Base-by-base conservation (phyloP, 1,140 invertebrate species). In the Coptotermes formosanus region DNA sequence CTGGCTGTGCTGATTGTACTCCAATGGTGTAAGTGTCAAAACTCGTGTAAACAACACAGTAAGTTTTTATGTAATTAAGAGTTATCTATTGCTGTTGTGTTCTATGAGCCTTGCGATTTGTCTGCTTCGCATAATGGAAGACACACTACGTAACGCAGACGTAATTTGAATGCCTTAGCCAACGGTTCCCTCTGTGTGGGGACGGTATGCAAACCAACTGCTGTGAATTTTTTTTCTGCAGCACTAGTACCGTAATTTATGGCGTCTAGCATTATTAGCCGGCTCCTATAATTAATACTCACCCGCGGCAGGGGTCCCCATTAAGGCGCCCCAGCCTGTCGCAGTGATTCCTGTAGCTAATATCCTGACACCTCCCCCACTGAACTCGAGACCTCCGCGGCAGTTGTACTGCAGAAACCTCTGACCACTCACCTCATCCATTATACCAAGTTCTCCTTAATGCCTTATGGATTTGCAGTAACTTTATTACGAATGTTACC, bases 201-300 rank as follows among this genome's bases (percentile, higher is more conserved):
- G 7, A 75, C 25, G 64, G n/a, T 75, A 30, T 75, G 64, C n/a
- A 75, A 25, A 75, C 64, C 3, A 30, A n/a, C 25, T n/a, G 25
- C 64, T 14, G 9, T 11, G n/a, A 75, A 12, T 75, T 64, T 23
- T 23, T 69, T 75, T 75, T 12, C n/a, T 30, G 1, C 64, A n/a
- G 1, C 14, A 19, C 52, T 16, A 55, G 52, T 55, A 21, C 25
- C n/a, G 83, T 84, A 84, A 84, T 84, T 84, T 84, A 84, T 52
- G 83, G 83, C 30, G 45, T 84, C 52, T 84, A 30, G 83, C 44
- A 52, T 84, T 84, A 84, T 84, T 84, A 84, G 83, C 48, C 59
- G 16, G 83, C 48, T 32, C 43, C 23, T 52, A 52, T 84, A 84
- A 84, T 84, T 84, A 84, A 84, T 84, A 84, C 30, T 83, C 43